These are phyloP conservation scores for Eudasyphora cyanicolor DNA, from an alignment of 2,888 invertebrate species.

Conservation along the genomic window DNA sequence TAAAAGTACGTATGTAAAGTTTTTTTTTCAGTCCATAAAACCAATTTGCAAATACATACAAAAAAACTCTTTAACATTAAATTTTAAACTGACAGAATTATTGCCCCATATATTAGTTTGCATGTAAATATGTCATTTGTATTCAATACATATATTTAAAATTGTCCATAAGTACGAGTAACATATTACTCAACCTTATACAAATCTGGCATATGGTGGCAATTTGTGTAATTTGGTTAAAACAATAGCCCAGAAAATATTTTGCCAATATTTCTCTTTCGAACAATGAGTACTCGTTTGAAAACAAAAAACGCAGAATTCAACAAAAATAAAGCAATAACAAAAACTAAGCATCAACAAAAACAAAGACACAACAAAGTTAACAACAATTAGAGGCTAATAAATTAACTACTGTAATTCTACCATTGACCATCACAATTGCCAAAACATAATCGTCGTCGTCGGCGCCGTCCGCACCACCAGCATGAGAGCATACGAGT, in stretches of 20 bases:
- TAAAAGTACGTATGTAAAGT: no score
- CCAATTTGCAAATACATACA: no score
- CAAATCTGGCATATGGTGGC: neutral
- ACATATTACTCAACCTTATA: no score
- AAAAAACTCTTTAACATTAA: no score
- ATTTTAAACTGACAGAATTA: no score
- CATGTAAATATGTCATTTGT: no score
- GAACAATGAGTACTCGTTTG: slow-evolving; percentile 6
- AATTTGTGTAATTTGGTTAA: neutral
- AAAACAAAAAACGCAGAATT: slow-evolving; percentile 12
- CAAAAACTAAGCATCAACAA: slow-evolving; percentile 29
- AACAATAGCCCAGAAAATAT: slow-evolving; percentile 3
- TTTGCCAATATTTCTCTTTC: slow-evolving; percentile 23
- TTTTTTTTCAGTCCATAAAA: no score
- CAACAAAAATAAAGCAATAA: slow-evolving; percentile 11
- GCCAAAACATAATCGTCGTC: neutral
- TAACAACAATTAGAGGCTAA: slow-evolving; percentile 10
- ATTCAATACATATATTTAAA: no score
- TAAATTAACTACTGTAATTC: slow-evolving; percentile 37
- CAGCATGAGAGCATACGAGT: neutral
- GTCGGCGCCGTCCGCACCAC: neutral
- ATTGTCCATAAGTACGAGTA: no score
- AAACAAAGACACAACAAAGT: neutral
- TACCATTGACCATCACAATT: slow-evolving; percentile 61
- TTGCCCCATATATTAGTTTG: no score